These are phyloP conservation scores for Euproctis similis DNA, from an alignment of 2,888 invertebrate genomes.

Conservation along the genomic window DNA sequence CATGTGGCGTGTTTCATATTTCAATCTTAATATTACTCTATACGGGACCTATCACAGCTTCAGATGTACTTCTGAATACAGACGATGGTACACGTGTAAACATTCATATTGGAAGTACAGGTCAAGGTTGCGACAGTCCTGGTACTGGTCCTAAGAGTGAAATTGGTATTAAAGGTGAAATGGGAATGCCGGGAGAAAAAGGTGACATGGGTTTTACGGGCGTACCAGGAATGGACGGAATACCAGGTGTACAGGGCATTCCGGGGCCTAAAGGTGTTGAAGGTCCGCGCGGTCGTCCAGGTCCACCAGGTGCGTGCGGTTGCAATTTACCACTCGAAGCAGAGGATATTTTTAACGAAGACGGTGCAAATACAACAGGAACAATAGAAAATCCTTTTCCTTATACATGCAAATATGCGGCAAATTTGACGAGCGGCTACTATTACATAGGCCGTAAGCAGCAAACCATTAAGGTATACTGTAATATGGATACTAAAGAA, in stretches of 20 bases:
- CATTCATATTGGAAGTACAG: not conserved
- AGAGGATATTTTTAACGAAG: too few relatives aligned
- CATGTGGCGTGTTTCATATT: not conserved
- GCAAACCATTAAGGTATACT: not conserved
- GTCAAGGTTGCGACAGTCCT: not conserved
- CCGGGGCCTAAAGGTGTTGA: too few relatives aligned
- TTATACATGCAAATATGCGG: not conserved
- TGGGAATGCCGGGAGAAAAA: too few relatives aligned
- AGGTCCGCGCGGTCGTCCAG: too few relatives aligned
- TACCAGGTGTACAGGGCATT: too few relatives aligned
- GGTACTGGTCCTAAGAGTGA: not conserved
- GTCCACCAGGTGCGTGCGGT: too few relatives aligned
- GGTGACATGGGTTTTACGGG: not conserved
- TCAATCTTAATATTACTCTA: not conserved
- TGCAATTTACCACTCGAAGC: too few relatives aligned
- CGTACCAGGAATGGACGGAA: not conserved
- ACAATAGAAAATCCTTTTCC: not conserved
- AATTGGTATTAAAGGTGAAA: too few relatives aligned
- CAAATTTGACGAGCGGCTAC: not conserved
- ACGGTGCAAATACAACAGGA: too few relatives aligned
- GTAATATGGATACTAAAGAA: not conserved
- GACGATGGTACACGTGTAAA: not conserved
- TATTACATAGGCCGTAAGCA: not conserved
- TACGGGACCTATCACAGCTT: not conserved
- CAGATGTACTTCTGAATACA: not conserved